phyloP scores from a whole-genome alignment of 2,797 vertebrate genomes.

The Platalea minor region DNA sequence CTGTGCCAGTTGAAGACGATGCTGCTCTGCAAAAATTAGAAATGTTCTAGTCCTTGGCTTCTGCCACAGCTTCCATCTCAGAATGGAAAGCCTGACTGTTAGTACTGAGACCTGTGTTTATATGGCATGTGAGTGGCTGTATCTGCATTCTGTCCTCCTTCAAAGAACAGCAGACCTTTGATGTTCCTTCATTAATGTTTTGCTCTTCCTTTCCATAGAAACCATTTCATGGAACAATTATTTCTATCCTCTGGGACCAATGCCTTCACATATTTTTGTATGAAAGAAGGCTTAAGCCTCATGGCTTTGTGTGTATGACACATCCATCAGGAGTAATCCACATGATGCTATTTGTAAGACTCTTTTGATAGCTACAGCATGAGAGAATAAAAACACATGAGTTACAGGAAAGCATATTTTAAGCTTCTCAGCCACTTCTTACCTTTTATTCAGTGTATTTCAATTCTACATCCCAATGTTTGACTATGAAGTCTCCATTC shows the following conservation, averaged over 20 bases:
- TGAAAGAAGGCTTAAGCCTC: conserved; percentile 34
- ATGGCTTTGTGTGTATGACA: conserved; percentile 17
- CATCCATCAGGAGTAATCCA: conserved; percentile 40
- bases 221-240: neutral
- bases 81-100: neutral
- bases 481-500: neutral
- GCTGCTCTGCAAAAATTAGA: neutral
- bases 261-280: neutral
- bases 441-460: neutral
- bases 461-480: neutral
- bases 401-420: neutral
- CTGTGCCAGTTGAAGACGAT: neutral
- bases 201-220: conserved; percentile 1
- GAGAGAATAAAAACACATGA: neutral
- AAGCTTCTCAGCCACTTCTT: neutral
- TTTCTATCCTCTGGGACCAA: neutral
- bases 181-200: neutral
- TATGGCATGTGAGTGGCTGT: neutral
- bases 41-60: neutral
- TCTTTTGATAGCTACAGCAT: conserved; percentile 16
- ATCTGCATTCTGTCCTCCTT: neutral
- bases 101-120: neutral
- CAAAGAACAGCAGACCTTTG: neutral
- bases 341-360: conserved; percentile 49
- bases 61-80: neutral